Conservation (phyloP, 37 sponge, comb jelly and placozoan species). For the Ephydatia muelleri region DNA sequence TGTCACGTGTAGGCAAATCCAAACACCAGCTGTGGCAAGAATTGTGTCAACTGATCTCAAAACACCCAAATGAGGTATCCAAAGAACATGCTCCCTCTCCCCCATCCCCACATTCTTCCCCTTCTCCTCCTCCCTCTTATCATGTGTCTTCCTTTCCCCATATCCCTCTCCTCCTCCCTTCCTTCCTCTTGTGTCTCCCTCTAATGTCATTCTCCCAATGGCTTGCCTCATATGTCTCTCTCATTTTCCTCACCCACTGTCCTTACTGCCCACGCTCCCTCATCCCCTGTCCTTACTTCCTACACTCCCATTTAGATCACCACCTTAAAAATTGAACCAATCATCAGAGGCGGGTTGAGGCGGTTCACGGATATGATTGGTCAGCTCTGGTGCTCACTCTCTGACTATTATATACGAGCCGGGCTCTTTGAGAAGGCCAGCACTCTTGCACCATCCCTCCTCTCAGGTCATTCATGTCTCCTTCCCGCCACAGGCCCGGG, state of each 20-base stretch:
- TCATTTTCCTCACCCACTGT: no score
- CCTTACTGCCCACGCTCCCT: no score
- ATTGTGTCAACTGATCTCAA: conserved; percentile 89
- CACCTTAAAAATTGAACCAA: conserved; percentile 89
- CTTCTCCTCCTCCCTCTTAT: no score
- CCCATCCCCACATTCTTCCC: no score
- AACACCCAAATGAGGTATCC: conserved; percentile 90
- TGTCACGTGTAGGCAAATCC: conserved; percentile 90
- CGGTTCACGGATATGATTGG: conserved; percentile 96
- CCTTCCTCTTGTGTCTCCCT: not conserved
- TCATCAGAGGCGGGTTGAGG: conserved; percentile 93
- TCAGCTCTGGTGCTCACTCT: conserved; percentile 95
- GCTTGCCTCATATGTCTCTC: not conserved
- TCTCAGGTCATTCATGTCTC: not conserved
- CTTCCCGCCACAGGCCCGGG: conserved; percentile 74
- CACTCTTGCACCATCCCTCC: no score
- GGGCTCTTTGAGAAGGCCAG: conserved; percentile 93
- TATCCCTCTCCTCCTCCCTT: not conserved
- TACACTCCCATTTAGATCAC: conserved; percentile 57
- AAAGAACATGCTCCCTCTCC: no score
- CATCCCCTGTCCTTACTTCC: not conserved
- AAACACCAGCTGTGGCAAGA: conserved; percentile 98
- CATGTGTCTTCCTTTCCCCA: no score
- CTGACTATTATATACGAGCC: conserved; percentile 96
- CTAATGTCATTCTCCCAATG: not conserved